Base-by-base conservation (phyloP, 2,113 vertebrate genomes). In the Forbesichthys agassizii region DNA sequence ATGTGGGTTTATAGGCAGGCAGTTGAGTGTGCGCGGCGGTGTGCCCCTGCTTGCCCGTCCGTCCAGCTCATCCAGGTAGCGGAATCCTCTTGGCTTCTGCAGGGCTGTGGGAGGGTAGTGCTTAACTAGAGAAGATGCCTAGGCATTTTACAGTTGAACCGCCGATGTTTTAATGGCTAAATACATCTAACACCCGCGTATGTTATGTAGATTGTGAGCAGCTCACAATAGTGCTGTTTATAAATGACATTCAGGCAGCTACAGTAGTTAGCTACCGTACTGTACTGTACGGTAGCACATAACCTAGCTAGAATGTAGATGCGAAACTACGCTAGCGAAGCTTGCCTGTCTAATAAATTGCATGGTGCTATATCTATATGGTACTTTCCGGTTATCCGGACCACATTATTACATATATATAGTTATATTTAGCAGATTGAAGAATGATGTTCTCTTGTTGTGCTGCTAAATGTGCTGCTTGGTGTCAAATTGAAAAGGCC, bases 61-160 rank as follows among this genome's bases (percentile, higher is more conserved):
- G 12, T 77, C 79, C 49, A 85, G 88, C 69, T 87, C 88, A 9
- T 79, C 84, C 88, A 91, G 91, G 90, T 92, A 87, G 9, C 27
- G 13, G n/a, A 20, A 74, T 47, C 61, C 69, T 68, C 62, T 57
- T 18, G 12, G 61, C 59, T 52, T 48, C 11, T 66, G 55, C 64
- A 10, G 5, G 4, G 67, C 61, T 59, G 48, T 6, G 18, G 1
- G 14, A 12, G 13, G 7, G 11, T 16, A 49, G 8, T 2, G 61
- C 1, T 6, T 10, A 14, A 12, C 18, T 4, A 16, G 14, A 66
- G 36, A 63, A 56, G 18, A 60, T 46, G 47, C 13, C 52, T 5
- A 0, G 2, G 3, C 46, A 33, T 60, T 42, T 9, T 3, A 54
- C 12, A 14, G 52, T 16, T 16, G n/a, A 16, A 16, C 6, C n/a